Evolutionary conservation across 2,888 invertebrate species (phyloP).

Genomic region (Acrobasis repandana): DNA sequence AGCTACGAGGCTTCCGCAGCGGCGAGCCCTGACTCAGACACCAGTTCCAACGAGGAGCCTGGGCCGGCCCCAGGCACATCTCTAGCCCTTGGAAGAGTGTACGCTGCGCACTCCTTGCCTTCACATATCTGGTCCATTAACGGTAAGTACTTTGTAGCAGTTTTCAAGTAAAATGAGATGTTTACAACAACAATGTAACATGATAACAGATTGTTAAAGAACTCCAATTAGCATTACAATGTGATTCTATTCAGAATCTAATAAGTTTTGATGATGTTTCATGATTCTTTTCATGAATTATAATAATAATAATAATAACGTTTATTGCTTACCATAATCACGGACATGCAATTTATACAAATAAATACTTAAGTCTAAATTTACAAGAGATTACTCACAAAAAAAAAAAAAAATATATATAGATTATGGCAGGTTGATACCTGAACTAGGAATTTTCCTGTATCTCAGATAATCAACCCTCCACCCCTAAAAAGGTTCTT

Average conservation of each 20-base stretch:
- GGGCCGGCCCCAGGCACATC: conserved; percentile 66
- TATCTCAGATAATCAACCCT: too few species aligned
- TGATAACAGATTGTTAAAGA: neutral
- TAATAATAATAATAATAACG: too few species aligned
- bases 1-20: conserved; percentile 85
- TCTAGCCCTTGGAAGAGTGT: conserved; percentile 89
- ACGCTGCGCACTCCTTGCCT: conserved; percentile 94
- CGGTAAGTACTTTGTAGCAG: conserved; percentile 82
- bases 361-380: too few species aligned
- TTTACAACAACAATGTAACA: conserved; percentile 4
- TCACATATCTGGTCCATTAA: conserved; percentile 96
- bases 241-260: conserved; percentile 1
- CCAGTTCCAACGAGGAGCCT: conserved; percentile 87
- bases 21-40: conserved; percentile 86
- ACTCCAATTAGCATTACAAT: conserved; percentile 3
- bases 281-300: neutral
- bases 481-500: too few species aligned
- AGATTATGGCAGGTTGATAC: too few species aligned
- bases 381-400: too few species aligned
- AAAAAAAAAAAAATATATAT: too few species aligned
- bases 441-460: too few species aligned
- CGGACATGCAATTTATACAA: too few species aligned
- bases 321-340: too few species aligned
- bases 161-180: neutral
- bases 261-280: neutral